Conservation (phyloP, 2,113 vertebrate genomes). For the Todiramphus saurophagus region DNA sequence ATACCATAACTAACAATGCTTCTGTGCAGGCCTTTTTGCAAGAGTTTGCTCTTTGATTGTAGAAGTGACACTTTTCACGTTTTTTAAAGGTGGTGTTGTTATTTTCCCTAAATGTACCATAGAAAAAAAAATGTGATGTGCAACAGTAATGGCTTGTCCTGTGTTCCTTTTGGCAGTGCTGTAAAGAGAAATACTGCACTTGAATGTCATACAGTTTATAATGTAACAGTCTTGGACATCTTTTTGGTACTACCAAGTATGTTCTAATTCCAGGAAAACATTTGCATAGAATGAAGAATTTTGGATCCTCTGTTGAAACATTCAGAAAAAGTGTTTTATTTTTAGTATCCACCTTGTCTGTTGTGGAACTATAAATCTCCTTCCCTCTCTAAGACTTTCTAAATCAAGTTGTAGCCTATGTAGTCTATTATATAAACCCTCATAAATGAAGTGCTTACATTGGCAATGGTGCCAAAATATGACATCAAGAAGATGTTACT, state of each 20-base stretch:
- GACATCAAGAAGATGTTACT: neutral
- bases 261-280: neutral
- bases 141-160: neutral
- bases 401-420: neutral
- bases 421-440: neutral
- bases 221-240: neutral
- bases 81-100: neutral
- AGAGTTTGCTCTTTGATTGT: neutral
- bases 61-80: neutral
- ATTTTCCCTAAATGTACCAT: neutral
- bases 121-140: neutral
- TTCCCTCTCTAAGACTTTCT: neutral
- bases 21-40: neutral
- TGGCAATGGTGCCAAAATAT: neutral
- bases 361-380: neutral
- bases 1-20: neutral
- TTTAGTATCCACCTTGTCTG: neutral
- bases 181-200: neutral
- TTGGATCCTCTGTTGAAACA: neutral
- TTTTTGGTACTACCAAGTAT: neutral
- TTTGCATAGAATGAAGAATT: neutral
- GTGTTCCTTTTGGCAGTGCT: neutral
- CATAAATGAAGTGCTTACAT: neutral
- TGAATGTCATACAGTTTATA: neutral
- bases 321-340: neutral